These are phyloP conservation scores for Nephrocerus scutellatus DNA, from an alignment of 2,888 invertebrate genomes.

Conservation along the genomic window DNA sequence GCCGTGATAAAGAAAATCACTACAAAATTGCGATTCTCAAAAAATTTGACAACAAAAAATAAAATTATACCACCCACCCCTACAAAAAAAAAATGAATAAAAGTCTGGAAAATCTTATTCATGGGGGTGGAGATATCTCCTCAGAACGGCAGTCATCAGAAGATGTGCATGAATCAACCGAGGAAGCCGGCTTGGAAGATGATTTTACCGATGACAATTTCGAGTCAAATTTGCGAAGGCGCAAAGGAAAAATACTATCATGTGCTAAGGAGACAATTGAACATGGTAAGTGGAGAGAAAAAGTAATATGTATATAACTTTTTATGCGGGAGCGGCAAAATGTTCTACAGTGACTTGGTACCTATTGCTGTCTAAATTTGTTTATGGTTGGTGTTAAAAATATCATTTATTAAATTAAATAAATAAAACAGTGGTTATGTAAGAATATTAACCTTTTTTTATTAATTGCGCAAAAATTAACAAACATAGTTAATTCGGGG, in stretches of 20 bases:
- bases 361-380: too few species aligned
- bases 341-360: too few species aligned
- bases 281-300: constrained; percentile 38
- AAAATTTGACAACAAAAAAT: constrained; percentile 3
- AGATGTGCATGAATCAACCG: constrained; percentile 40
- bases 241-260: constrained; percentile 48
- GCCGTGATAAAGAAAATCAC: background rate
- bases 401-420: too few species aligned
- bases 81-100: constrained; percentile 35
- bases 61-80: background rate
- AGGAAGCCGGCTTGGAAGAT: constrained; percentile 33
- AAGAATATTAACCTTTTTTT: too few species aligned
- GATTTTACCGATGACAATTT: constrained; percentile 44
- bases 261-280: constrained; percentile 50
- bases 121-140: constrained; percentile 31
- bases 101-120: constrained; percentile 41
- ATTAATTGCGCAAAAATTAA: too few species aligned
- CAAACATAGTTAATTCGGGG: too few species aligned
- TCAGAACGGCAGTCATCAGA: constrained; percentile 42
- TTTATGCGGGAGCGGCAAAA: too few species aligned
- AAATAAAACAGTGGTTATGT: too few species aligned
- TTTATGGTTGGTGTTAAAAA: too few species aligned
- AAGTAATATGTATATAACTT: constrained; percentile 1
- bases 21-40: constrained; percentile 6
- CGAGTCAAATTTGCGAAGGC: constrained; percentile 46